phyloP scores from a whole-genome alignment of 1,140 invertebrate species.

The Temnothorax longispinosus region DNA sequence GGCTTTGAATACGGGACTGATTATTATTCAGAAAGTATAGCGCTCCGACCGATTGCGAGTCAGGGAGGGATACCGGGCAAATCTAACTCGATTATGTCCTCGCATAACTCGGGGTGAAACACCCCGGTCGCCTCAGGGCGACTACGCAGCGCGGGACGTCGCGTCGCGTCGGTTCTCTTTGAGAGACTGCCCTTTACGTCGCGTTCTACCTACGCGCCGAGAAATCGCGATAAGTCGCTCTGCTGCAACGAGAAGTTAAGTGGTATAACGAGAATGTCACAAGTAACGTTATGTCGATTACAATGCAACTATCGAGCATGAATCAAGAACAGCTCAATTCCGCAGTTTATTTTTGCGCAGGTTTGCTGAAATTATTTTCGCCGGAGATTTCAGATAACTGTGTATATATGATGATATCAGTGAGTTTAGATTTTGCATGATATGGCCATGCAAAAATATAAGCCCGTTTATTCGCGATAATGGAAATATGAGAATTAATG shows the following conservation, averaged over 20 bases:
- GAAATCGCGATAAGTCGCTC: slow-evolving; percentile 60
- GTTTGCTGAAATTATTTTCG: slow-evolving; percentile 29
- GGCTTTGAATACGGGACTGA: slow-evolving; percentile 77
- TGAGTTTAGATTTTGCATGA: slow-evolving; percentile 13
- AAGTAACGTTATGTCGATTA: background rate
- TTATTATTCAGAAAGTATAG: slow-evolving; percentile 83
- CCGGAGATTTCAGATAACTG: background rate
- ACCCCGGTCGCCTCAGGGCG: slow-evolving; percentile 37
- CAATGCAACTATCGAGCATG: background rate
- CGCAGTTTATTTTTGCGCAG: background rate
- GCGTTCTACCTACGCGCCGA: slow-evolving; percentile 42
- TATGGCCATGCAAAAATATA: background rate
- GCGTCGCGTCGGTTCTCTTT: slow-evolving; percentile 2
- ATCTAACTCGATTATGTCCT: slow-evolving; percentile 69
- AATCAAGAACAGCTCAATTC: background rate
- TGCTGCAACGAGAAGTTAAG: slow-evolving; percentile 25
- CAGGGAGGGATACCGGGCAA: slow-evolving; percentile 45
- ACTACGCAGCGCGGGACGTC: background rate
- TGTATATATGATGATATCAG: background rate
- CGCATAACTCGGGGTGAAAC: slow-evolving; percentile 65
- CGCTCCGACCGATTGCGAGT: slow-evolving; percentile 72
- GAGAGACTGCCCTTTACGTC: slow-evolving; percentile 1
- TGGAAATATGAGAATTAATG: slow-evolving; percentile 18
- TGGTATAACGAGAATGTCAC: background rate
- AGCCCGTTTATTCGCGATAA: slow-evolving; percentile 13